Evolutionary conservation across 2,888 invertebrate genomes (phyloP).

Genomic region (Acanthoscelides obtectus): DNA sequence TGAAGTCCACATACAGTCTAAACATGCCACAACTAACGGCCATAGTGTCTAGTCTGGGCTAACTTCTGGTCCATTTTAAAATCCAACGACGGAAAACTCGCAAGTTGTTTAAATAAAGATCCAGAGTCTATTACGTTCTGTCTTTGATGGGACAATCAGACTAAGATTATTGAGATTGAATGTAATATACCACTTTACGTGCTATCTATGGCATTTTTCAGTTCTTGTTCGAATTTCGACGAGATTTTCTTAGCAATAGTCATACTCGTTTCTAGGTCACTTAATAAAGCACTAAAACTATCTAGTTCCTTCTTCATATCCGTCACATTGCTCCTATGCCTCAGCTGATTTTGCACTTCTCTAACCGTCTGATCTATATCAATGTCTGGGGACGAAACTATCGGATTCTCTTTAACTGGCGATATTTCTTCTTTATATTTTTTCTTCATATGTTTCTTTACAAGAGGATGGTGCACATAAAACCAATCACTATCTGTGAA

Average conservation of each 20-base stretch:
- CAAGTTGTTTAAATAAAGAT: no score
- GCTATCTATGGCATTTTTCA: conserved; percentile 22
- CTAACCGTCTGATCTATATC: conserved; percentile 17
- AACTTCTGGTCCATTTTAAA: no score
- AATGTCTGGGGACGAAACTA: conserved; percentile 7
- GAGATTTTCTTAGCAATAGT: conserved; percentile 37
- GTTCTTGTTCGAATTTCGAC: conserved; percentile 25
- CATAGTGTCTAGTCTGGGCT: no score
- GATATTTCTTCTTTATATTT: conserved; percentile 24
- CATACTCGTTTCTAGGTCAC: conserved; percentile 42
- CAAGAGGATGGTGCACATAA: conserved; percentile 46
- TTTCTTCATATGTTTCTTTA: conserved; percentile 42
- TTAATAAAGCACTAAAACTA: conserved; percentile 33
- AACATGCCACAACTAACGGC: no score
- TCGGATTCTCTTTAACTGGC: conserved; percentile 13
- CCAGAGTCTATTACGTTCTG: no score
- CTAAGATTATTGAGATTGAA: no score
- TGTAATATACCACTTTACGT: no score
- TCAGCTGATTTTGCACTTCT: conserved; percentile 10
- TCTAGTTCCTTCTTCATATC: conserved; percentile 30
- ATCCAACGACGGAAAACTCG: no score
- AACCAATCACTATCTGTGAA: conserved; percentile 58
- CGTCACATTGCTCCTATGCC: conserved; percentile 9
- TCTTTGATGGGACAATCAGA: no score
- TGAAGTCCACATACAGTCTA: no score